Evolutionary conservation across 92 coral and sea anemone genomes (phyloP).

Genomic region (Porites evermanni): DNA sequence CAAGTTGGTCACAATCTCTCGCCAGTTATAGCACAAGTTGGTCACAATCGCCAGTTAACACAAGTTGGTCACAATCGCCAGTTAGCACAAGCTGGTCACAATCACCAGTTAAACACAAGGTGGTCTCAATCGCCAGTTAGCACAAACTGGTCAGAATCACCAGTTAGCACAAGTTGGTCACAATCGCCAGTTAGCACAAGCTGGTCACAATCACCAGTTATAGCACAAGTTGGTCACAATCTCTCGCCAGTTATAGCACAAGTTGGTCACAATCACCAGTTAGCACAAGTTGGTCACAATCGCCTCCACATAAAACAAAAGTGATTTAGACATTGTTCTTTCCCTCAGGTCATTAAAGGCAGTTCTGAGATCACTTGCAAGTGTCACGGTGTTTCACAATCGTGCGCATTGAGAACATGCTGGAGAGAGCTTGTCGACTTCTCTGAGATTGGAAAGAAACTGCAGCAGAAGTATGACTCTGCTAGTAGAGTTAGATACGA

Average conservation of each 20-base stretch:
- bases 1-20: not conserved
- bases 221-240: too few species aligned
- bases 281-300: not conserved
- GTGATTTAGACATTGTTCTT: constrained; percentile 1
- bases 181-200: too few species aligned
- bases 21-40: too few species aligned
- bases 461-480: constrained; percentile 66
- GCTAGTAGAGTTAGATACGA: constrained; percentile 63
- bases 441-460: constrained; percentile 53
- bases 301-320: not conserved
- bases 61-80: too few species aligned
- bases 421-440: constrained; percentile 70
- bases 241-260: too few species aligned
- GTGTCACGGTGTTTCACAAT: constrained; percentile 88
- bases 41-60: too few species aligned
- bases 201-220: too few species aligned
- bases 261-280: not conserved
- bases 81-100: too few species aligned
- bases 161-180: too few species aligned
- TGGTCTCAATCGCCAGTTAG: too few species aligned
- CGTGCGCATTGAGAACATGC: constrained; percentile 80
- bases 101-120: too few species aligned
- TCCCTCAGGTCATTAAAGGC: constrained; percentile 63
- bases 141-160: too few species aligned
- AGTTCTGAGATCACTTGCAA: constrained; percentile 63